Percentiles rank a stretch among this genome's conserved stretches.
phyloP scores from a whole-genome alignment of 1,140 invertebrate genomes.

The Daktulosphaira vitifoliae region DNA sequence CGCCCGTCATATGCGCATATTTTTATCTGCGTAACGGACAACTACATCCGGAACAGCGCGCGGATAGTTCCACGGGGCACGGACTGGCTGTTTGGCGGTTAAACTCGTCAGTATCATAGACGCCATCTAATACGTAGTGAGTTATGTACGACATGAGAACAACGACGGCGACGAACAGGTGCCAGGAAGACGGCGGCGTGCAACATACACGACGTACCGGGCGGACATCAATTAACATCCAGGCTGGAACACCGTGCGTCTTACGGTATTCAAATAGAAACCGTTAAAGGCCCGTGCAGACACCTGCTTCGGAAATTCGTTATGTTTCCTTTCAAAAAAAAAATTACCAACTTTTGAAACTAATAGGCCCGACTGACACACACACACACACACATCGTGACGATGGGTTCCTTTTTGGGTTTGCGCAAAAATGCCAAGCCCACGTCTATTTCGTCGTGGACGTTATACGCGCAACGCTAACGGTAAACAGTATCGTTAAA shows the following conservation, averaged over 20 bases:
- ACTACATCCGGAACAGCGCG: constrained; percentile 23
- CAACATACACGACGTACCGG: too few relatives aligned
- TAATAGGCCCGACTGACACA: too few relatives aligned
- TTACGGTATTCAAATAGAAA: constrained; percentile 10
- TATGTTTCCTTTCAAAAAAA: too few relatives aligned
- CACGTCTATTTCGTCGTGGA: not conserved
- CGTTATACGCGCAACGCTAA: not conserved
- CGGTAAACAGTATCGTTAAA: not conserved
- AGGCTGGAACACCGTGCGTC: too few relatives aligned
- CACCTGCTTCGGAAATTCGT: too few relatives aligned
- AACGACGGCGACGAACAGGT: constrained; percentile 12
- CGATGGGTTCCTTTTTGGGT: too few relatives aligned
- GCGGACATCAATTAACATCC: constrained; percentile 25
- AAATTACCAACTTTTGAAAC: too few relatives aligned
- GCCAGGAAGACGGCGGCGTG: constrained; percentile 19
- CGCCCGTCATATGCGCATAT: too few relatives aligned
- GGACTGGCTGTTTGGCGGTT: constrained; percentile 1
- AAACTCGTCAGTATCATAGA: constrained; percentile 24
- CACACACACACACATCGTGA: too few relatives aligned
- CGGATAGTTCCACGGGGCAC: not conserved
- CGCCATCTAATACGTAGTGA: too few relatives aligned
- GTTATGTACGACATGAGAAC: constrained; percentile 3
- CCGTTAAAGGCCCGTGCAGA: too few relatives aligned
- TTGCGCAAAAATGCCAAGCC: too few relatives aligned
- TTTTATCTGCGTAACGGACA: constrained; percentile 9